Conservation (phyloP, 2,113 vertebrate genomes). For the Nibea coibor region DNA sequence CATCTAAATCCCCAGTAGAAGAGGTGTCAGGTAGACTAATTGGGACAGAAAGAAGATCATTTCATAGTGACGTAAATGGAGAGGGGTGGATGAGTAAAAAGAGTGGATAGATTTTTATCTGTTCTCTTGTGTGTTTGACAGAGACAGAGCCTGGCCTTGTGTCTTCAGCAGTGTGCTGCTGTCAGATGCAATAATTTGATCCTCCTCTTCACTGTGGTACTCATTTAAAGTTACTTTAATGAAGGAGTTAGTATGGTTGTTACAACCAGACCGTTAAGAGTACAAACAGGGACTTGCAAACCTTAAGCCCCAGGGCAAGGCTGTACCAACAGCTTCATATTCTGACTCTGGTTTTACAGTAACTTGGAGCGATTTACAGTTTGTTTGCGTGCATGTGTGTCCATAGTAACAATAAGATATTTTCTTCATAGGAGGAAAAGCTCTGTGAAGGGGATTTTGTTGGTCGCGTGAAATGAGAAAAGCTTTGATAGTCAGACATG, state of each 20-base stretch:
- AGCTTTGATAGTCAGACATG: background rate
- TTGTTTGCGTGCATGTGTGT: background rate
- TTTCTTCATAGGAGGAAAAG: background rate
- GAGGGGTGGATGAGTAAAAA: constrained; percentile 26
- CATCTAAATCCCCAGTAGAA: constrained; percentile 16
- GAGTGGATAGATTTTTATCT: constrained; percentile 50
- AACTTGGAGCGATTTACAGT: background rate
- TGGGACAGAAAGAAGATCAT: constrained; percentile 45
- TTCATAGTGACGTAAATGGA: background rate
- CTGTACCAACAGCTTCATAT: constrained; percentile 1
- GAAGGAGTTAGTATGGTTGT: constrained; percentile 14
- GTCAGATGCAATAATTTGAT: constrained; percentile 39
- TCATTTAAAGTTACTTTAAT: constrained; percentile 1
- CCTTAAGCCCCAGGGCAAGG: background rate
- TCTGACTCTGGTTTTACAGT: background rate
- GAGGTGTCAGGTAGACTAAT: background rate
- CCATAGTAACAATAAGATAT: background rate
- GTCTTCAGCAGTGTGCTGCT: constrained; percentile 7
- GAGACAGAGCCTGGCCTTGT: constrained; percentile 21
- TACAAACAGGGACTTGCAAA: background rate
- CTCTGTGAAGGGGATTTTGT: background rate
- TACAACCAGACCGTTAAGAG: background rate
- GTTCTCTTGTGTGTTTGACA: constrained; percentile 18
- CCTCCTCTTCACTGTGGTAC: constrained; percentile 2
- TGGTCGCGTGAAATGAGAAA: background rate